phyloP scores from a whole-genome alignment of 2,888 invertebrate species.

The Neoitamus cyanurus region DNA sequence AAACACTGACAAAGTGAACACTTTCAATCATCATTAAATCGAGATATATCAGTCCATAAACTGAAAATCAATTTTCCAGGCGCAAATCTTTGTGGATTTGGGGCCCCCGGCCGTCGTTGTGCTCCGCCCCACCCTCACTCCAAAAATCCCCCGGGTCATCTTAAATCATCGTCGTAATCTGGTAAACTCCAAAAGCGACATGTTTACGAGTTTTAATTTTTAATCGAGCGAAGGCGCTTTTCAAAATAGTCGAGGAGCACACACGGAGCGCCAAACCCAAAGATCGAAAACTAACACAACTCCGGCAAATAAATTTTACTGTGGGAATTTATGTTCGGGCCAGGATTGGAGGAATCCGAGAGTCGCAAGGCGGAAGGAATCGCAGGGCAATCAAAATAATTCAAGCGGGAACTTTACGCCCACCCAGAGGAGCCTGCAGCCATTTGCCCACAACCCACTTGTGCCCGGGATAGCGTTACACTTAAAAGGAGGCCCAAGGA shows the following conservation, averaged over 20 bases:
- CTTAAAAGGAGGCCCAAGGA: constrained; percentile 32
- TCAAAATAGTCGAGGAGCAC: constrained; percentile 40
- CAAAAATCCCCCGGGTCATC: neutral
- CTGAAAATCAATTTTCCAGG: constrained; percentile 39
- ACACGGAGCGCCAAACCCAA: neutral
- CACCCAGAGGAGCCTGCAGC: constrained; percentile 15
- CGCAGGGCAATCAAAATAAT: constrained; percentile 45
- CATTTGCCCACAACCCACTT: neutral
- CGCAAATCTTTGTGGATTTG: neutral
- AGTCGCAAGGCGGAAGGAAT: constrained; percentile 45
- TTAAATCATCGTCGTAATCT: constrained; percentile 44
- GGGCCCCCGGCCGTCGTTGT: neutral
- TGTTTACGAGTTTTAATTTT: constrained; percentile 47
- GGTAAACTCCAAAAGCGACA: constrained; percentile 45
- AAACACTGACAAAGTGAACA: constrained; percentile 42
- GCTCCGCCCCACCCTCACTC: neutral
- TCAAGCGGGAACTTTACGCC: constrained; percentile 40
- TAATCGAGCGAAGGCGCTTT: constrained; percentile 42
- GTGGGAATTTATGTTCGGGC: constrained; percentile 34
- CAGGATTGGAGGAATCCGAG: constrained; percentile 33
- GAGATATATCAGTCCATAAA: constrained; percentile 34
- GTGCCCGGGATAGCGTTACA: constrained; percentile 5
- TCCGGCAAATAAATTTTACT: constrained; percentile 40
- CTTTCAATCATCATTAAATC: constrained; percentile 46
- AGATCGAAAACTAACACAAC: constrained; percentile 45